A percentile compares a stretch with the other conserved stretches of the same genome.
These are phyloP conservation scores for Branchipolynoe longqiensis DNA, from an alignment of 2,888 invertebrate genomes.

Conservation along the genomic window DNA sequence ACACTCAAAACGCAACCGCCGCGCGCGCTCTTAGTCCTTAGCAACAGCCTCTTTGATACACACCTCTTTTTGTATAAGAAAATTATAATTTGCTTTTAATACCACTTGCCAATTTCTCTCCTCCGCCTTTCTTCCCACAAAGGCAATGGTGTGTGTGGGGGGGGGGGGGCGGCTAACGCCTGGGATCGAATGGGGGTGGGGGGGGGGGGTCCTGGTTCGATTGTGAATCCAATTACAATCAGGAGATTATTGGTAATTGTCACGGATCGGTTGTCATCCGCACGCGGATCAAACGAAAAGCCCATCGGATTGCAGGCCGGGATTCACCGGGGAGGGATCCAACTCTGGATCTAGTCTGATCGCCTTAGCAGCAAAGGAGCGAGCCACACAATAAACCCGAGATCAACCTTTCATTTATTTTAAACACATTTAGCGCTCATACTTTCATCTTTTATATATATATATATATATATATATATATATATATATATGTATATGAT, in stretches of 20 bases:
- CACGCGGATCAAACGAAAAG: conserved; percentile 31
- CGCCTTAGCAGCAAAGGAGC: neutral
- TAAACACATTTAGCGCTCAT: no score
- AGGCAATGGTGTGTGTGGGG: no score
- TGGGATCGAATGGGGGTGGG: neutral
- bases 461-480: no score
- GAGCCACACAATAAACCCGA: no score
- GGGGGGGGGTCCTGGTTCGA: conserved; percentile 4
- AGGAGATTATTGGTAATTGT: conserved; percentile 40
- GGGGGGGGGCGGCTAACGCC: no score
- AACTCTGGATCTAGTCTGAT: no score
- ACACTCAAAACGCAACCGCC: neutral
- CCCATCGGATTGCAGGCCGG: conserved; percentile 8
- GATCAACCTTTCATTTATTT: no score
- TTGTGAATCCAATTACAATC: conserved; percentile 50
- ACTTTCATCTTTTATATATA: no score
- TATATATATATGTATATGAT: conserved; percentile 48
- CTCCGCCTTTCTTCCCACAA: conserved; percentile 1
- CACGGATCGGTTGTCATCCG: conserved; percentile 44
- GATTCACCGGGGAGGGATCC: conserved; percentile 15
- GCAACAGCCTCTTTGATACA: conserved; percentile 9
- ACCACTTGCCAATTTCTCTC: no score
- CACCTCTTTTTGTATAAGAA: neutral
- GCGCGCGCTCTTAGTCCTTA: neutral
- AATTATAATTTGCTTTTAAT: neutral